Percentiles rank a stretch among this genome's conserved stretches.
These are phyloP conservation scores for Drosophila malerkotliana DNA, from an alignment of 1,140 invertebrate genomes.

Conservation along the genomic window DNA sequence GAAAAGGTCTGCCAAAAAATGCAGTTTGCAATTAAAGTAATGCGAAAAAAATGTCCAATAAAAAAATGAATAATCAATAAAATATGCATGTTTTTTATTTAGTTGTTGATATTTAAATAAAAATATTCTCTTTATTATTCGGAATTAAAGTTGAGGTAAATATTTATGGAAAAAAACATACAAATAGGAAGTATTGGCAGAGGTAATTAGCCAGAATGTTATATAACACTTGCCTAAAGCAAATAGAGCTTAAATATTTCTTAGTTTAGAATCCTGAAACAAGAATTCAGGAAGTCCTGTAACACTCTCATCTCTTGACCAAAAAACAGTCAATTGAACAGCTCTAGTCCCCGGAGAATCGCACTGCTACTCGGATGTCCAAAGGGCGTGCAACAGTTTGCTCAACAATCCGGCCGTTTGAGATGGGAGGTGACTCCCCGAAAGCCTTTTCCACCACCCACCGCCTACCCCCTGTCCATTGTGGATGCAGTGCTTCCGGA, in stretches of 20 bases:
- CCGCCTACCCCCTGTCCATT: conserved; percentile 89
- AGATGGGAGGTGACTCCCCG: conserved; percentile 12
- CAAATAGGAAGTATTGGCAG: not conserved
- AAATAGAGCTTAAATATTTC: not conserved
- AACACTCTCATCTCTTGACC: not conserved
- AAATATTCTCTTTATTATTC: too few species aligned
- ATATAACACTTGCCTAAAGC: not conserved
- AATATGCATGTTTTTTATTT: too few species aligned
- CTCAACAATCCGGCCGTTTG: conserved; percentile 40
- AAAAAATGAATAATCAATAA: too few species aligned
- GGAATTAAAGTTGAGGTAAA: not conserved
- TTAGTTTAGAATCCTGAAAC: not conserved
- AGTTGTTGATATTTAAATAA: not conserved
- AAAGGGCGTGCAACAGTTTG: conserved; percentile 71
- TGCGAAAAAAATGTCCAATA: too few species aligned
- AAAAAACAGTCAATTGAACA: not conserved
- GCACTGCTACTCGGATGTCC: conserved; percentile 49
- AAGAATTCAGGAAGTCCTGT: not conserved
- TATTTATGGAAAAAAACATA: not conserved
- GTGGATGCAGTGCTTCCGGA: conserved; percentile 91
- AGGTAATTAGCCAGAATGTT: not conserved
- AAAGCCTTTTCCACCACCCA: not conserved
- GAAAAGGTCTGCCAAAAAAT: not conserved
- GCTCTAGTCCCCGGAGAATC: not conserved
- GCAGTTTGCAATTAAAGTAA: not conserved